phyloP scores from a whole-genome alignment of 2,797 vertebrate genomes.

The Ceryle rudis region DNA sequence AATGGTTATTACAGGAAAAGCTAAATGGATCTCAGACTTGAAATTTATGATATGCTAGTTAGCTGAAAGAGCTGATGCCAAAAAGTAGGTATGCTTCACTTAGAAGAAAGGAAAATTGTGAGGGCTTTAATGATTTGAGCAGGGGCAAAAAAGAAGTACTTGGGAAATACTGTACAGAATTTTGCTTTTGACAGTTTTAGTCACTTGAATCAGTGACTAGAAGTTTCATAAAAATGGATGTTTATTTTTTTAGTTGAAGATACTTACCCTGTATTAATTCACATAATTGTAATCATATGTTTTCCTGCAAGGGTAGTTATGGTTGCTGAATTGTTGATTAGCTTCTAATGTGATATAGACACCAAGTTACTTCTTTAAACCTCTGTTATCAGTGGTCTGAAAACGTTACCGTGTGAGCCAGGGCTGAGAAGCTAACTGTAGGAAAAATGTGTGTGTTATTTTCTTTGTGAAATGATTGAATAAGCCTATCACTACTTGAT shows the following conservation, averaged over 20 bases:
- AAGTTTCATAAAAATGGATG: neutral
- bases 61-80: constrained; percentile 9
- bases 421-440: neutral
- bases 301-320: neutral
- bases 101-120: neutral
- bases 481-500: neutral
- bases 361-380: neutral
- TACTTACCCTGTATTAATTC: neutral
- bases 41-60: constrained; percentile 36
- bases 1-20: constrained; percentile 25
- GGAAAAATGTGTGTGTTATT: neutral
- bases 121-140: constrained; percentile 8
- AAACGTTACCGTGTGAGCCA: neutral
- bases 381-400: neutral
- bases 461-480: neutral
- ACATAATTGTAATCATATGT: neutral
- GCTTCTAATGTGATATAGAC: neutral
- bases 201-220: neutral
- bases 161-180: neutral
- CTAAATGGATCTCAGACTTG: constrained; percentile 21
- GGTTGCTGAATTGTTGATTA: neutral
- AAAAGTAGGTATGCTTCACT: constrained; percentile 29
- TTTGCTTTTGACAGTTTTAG: neutral
- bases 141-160: neutral
- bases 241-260: constrained; percentile 5